Conservation (phyloP, 2,113 vertebrate species). For the Xiphophorus couchianus region DNA sequence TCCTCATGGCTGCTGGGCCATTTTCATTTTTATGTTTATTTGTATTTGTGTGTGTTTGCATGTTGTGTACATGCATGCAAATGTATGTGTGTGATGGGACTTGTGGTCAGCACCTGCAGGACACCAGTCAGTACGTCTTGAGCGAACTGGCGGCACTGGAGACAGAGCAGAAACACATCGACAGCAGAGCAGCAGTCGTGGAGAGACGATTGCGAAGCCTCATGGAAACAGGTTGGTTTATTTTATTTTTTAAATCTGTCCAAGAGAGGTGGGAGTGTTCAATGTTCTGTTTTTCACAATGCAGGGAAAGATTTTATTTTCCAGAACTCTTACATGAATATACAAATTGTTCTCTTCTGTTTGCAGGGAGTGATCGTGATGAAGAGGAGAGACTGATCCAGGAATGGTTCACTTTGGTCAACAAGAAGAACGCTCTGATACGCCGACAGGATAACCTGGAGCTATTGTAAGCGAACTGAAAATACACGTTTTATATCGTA, state of each 20-base stretch:
- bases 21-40: constrained; percentile 34
- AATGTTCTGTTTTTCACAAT: neutral
- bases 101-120: constrained; percentile 84
- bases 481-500: neutral
- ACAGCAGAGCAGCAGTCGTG: constrained; percentile 85
- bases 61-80: neutral
- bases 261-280: too few species aligned
- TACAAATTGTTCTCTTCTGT: neutral
- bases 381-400: constrained; percentile 89
- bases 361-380: constrained; percentile 82
- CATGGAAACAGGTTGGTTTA: constrained; percentile 82
- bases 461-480: constrained; percentile 77
- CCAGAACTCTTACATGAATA: neutral
- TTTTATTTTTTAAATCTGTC: too few species aligned
- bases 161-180: constrained; percentile 88
- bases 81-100: constrained; percentile 34
- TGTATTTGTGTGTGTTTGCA: constrained; percentile 20
- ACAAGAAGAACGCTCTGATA: constrained; percentile 92
- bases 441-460: constrained; percentile 90
- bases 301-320: neutral
- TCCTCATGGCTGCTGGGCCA: constrained; percentile 12
- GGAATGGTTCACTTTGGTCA: constrained; percentile 93
- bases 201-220: constrained; percentile 83
- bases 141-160: constrained; percentile 88
- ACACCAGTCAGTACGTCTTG: constrained; percentile 90